A percentile compares a stretch with the other conserved stretches of the same genome.
Conservation (phyloP, 1,140 invertebrate species). For the Drosophila sechellia region DNA sequence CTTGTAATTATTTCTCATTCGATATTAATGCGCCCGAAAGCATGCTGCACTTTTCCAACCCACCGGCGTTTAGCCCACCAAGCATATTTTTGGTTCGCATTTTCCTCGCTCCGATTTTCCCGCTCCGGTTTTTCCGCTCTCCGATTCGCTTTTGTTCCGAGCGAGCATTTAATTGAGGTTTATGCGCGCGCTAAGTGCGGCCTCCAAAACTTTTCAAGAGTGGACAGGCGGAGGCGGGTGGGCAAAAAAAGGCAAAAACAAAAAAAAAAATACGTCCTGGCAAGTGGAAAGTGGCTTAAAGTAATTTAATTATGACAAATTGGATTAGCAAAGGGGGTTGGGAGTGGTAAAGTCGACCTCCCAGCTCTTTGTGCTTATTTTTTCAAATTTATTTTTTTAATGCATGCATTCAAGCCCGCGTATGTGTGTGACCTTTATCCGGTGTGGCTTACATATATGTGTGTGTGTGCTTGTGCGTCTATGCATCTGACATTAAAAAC, state of each 20-base stretch:
- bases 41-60: constrained; percentile 23
- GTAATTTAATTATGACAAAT: constrained; percentile 79
- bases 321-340: constrained; percentile 52
- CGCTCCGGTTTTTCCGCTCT: neutral
- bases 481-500: constrained; percentile 60
- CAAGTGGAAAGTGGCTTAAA: constrained; percentile 67
- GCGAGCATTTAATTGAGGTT: constrained; percentile 54
- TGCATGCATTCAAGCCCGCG: neutral
- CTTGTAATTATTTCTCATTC: constrained; percentile 55
- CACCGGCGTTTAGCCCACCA: neutral
- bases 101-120: constrained; percentile 1
- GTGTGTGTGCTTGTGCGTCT: constrained; percentile 12
- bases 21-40: constrained; percentile 49
- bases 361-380: constrained; percentile 20
- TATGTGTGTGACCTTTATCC: constrained; percentile 27
- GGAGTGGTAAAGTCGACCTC: neutral
- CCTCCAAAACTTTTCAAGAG: constrained; percentile 52
- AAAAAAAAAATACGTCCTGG: constrained; percentile 15
- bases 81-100: neutral
- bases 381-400: constrained; percentile 33
- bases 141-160: constrained; percentile 9
- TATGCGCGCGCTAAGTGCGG: constrained; percentile 51
- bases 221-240: constrained; percentile 2
- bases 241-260: neutral
- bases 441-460: neutral